Evolutionary conservation across 1,140 invertebrate genomes (phyloP), one percentile per base, ranked within the genome.

Genomic region (Scaptomyza montana): DNA sequence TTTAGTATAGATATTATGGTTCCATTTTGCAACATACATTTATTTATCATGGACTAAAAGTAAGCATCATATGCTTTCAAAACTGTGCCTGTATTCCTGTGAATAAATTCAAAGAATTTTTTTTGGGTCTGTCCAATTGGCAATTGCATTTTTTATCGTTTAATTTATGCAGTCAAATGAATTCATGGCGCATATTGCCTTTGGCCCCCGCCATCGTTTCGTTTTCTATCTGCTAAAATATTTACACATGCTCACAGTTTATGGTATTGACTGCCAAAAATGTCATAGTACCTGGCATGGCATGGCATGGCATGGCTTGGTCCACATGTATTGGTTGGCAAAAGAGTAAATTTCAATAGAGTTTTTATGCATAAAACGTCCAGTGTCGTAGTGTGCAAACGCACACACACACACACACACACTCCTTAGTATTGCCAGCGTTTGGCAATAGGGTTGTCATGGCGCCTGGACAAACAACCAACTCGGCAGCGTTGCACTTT

Each of bases 401-500:
- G 30, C 33, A 67, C 50, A 71, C 60, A 28, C 30, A 36, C 13
- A 16, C 33, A 25, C 33, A 54, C 13, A 36, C 30, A 59, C 51
- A 39, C 43, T 16, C 25, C 3, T 13, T 30, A 53, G 49, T 50
- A 46, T 60, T 59, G 66, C 28, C 50, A 33, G 45, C 46, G 10
- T 10, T n/a, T 12, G 60, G 45, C 12, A 61, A 60, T 54, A 69
- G 72, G 63, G 80, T 85, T 84, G 80, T 61, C 80, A 84, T 84
- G 80, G 67, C 57, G 73, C 68, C 77, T 41, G 51, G 43, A 21
- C 51, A 68, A 84, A 77, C 73, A 68, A 84, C 70, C 73, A 77
- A 69, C 61, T 56, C 43, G 12, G 73, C 62, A 65, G 43, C 56
- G 53, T 57, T 78, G 74, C 65, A 81, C 49, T 81, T 72, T 66